Percentiles rank a stretch among this genome's conserved stretches.
Evolutionary conservation across 1,140 invertebrate genomes (phyloP).

Genomic region (Aporrectodea caliginosa): DNA sequence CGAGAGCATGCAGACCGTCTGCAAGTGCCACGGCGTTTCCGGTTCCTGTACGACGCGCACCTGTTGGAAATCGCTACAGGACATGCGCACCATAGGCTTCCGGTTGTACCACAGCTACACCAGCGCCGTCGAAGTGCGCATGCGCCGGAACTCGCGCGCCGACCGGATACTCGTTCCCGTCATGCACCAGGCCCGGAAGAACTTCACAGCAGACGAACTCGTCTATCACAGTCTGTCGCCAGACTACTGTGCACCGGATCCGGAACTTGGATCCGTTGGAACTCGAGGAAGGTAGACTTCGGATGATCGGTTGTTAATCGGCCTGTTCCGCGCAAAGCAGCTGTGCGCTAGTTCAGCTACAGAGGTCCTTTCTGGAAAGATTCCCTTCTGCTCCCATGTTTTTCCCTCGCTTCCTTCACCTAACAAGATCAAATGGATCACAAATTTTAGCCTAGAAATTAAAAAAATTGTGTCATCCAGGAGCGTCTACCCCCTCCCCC

Average conservation of each 20-base stretch:
- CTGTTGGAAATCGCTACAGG: constrained; percentile 81
- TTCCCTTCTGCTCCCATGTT: too few relatives aligned
- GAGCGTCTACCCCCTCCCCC: too few relatives aligned
- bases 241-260: constrained; percentile 81
- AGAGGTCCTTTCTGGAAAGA: too few relatives aligned
- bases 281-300: constrained; percentile 65
- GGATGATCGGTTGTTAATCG: too few relatives aligned
- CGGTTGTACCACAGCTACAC: constrained; percentile 16
- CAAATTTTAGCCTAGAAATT: too few relatives aligned
- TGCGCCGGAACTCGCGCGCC: constrained; percentile 57
- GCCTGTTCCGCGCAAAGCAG: too few relatives aligned
- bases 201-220: constrained; percentile 60
- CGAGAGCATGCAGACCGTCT: constrained; percentile 54
- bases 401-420: too few relatives aligned
- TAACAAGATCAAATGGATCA: too few relatives aligned
- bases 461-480: too few relatives aligned
- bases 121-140: constrained; percentile 36
- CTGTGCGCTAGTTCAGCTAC: too few relatives aligned
- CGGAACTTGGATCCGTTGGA: constrained; percentile 70
- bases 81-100: constrained; percentile 62
- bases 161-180: constrained; percentile 60
- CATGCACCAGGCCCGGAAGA: constrained; percentile 43
- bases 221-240: constrained; percentile 86
- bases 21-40: constrained; percentile 90
- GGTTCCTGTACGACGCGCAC: constrained; percentile 87